phyloP scores from a whole-genome alignment of 2,888 invertebrate species.

The Epirrhoe alternata region DNA sequence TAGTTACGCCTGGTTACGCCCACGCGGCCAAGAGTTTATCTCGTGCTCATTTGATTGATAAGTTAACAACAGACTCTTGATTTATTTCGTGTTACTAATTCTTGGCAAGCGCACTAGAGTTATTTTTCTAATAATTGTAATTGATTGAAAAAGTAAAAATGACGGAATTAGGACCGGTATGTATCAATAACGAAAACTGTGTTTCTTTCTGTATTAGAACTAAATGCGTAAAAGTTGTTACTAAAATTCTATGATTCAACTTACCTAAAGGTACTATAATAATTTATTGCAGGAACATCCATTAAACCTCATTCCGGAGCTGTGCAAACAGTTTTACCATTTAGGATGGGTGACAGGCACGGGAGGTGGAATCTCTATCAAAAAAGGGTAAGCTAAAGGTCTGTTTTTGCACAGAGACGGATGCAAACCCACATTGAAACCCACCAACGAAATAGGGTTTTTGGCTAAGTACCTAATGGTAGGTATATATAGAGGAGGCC shows the following conservation, averaged over 20 bases:
- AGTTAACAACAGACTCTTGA: neutral
- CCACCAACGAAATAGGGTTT: no score
- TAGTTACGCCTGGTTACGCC: neutral
- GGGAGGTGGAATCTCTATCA: conserved; percentile 97
- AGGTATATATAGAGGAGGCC: no score
- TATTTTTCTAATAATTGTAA: neutral
- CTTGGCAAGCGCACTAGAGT: neutral
- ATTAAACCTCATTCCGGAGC: conserved; percentile 92
- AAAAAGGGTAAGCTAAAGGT: conserved; percentile 86
- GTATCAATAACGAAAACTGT: conserved; percentile 30
- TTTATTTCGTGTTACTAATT: neutral
- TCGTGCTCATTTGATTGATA: neutral
- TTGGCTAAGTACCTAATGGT: no score
- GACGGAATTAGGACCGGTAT: conserved; percentile 51
- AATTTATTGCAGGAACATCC: conserved; percentile 91
- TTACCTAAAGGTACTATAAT: neutral
- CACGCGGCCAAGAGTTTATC: neutral
- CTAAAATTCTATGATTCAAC: neutral
- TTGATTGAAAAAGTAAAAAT: conserved; percentile 6
- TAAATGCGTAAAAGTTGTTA: no score
- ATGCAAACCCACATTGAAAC: no score
- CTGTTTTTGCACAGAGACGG: no score
- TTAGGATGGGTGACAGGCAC: conserved; percentile 99
- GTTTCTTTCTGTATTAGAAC: no score
- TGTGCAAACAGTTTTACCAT: conserved; percentile 96